Evolutionary conservation across 1,140 invertebrate genomes (phyloP).

Genomic region (Penaeus vannamei): DNA sequence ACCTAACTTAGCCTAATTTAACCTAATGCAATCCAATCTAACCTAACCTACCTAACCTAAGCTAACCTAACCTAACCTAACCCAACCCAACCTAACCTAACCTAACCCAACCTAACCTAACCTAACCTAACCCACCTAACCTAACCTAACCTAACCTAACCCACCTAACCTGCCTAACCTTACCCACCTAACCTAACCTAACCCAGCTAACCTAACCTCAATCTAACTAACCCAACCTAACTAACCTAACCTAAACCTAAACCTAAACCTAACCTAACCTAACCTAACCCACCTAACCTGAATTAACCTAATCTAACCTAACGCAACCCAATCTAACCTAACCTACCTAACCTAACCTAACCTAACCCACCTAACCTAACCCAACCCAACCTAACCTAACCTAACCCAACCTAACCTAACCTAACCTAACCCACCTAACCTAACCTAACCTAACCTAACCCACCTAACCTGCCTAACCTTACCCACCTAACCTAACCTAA

Average conservation of each 20-base stretch:
- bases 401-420: conserved; percentile 39
- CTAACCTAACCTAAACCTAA: conserved; percentile 50
- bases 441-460: conserved; percentile 45
- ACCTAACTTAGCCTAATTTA: conserved; percentile 41
- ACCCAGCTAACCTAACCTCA: too few species aligned
- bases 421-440: conserved; percentile 37
- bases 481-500: too few species aligned
- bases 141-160: conserved; percentile 19
- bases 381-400: conserved; percentile 23
- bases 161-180: conserved; percentile 35
- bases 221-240: conserved; percentile 37
- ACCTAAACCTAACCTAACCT: conserved; percentile 51
- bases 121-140: conserved; percentile 19
- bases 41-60: conserved; percentile 45
- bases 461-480: background rate
- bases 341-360: conserved; percentile 13
- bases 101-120: conserved; percentile 51
- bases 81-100: conserved; percentile 55
- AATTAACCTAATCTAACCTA: conserved; percentile 42
- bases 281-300: conserved; percentile 51
- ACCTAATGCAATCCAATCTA: conserved; percentile 46
- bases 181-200: too few species aligned
- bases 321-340: background rate
- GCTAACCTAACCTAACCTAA: conserved; percentile 53
- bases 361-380: conserved; percentile 41